Base-by-base conservation (phyloP, 2,797 vertebrate species). In the Pelochelys cantorii region DNA sequence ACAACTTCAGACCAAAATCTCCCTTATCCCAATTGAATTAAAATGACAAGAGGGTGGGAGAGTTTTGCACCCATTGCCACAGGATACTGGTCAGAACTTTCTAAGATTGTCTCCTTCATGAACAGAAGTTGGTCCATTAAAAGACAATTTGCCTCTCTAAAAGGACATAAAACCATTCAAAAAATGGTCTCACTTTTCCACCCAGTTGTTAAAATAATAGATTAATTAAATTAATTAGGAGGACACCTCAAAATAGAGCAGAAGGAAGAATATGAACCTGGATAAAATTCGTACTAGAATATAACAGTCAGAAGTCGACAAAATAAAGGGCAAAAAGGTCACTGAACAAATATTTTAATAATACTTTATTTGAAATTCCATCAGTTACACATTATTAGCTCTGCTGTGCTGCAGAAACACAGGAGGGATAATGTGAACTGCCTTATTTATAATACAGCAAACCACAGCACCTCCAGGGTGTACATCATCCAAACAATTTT, bases 271-370 rank as follows among this genome's bases (percentile, higher is more conserved):
- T 55, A 13, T 56, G 89, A 88, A 92, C 56, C 78, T 89, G 71
- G 57, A 93, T 89, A 82, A 81, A 82, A 90, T 93, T 12, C 86
- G 4, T 34, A 83, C 60, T 56, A 59, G 54, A 93, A 86, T 74
- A 86, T 95, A 94, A 83, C 85, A 96, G 81, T 56, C 81, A 92
- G 54, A 92, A 65, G 84, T 96, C 90, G 81, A 87, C 48, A 96
- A 96, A 92, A n/a, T 89, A 90, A 95, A 88, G 86, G 92, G 88
- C 81, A 75, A 83, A 94, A 95, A 90, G 91, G 87, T 97, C 94
- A 94, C 87, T 95, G 95, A 97, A 97, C 91, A 97, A 97, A 95
- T 97, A 97, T 95, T 97, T 97, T 96, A 97, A 97, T 97, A 97
- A 95, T 84, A 62, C 85, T 97, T 96, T 97, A 95, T 97, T 97